Evolutionary conservation across 2,888 invertebrate species (phyloP).

Genomic region (Heliconius hortense): DNA sequence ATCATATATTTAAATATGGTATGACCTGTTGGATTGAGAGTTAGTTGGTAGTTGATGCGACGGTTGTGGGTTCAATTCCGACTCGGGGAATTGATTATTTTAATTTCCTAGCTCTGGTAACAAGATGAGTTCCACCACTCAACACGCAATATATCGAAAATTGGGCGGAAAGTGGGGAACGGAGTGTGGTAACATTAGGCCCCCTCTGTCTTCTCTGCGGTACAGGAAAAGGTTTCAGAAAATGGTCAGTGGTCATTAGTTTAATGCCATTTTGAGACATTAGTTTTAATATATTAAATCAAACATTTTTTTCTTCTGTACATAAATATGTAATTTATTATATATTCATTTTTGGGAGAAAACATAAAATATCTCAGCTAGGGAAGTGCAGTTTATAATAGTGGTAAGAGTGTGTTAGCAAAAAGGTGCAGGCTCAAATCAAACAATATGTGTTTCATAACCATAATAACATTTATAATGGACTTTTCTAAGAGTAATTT

Average conservation of each 20-base stretch:
- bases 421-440: not conserved
- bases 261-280: conserved; percentile 1
- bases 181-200: too few species aligned
- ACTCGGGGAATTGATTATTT: not conserved
- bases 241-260: not conserved
- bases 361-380: too few species aligned
- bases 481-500: too few species aligned
- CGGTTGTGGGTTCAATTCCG: not conserved
- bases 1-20: not conserved
- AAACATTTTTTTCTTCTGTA: not conserved
- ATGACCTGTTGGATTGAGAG: not conserved
- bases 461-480: too few species aligned
- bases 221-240: too few species aligned
- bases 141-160: not conserved
- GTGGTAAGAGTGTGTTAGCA: not conserved
- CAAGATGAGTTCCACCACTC: not conserved
- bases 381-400: not conserved
- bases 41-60: not conserved
- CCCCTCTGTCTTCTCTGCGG: too few species aligned
- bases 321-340: not conserved
- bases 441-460: too few species aligned
- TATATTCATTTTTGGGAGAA: not conserved
- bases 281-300: not conserved
- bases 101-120: not conserved
- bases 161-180: too few species aligned